Conservation (phyloP, 2,113 vertebrate genomes). For the Corvus moneduloides region DNA sequence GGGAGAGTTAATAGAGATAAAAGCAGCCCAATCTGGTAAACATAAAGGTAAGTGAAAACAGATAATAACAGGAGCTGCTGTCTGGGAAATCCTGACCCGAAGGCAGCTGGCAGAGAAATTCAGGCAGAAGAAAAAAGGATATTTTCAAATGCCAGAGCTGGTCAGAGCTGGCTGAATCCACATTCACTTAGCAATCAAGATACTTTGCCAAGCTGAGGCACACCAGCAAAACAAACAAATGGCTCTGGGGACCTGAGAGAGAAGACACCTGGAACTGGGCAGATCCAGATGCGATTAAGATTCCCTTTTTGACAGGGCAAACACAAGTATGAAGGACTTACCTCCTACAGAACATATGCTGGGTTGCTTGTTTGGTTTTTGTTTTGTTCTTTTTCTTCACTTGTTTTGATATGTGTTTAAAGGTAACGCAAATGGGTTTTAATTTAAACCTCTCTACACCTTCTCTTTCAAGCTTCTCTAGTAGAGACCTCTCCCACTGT, state of each 20-base stretch:
- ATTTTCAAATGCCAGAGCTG: slow-evolving; percentile 50
- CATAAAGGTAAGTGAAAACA: slow-evolving; percentile 40
- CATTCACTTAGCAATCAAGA: background rate
- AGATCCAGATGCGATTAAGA: background rate
- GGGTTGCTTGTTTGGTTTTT: background rate
- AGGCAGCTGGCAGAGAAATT: slow-evolving; percentile 53
- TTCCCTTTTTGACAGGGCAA: background rate
- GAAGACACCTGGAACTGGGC: slow-evolving; percentile 18
- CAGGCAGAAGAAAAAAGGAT: slow-evolving; percentile 36
- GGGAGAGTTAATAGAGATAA: slow-evolving; percentile 7
- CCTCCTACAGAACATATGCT: background rate
- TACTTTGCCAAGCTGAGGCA: background rate
- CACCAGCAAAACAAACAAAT: background rate
- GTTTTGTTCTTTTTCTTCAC: background rate
- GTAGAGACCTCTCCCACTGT: background rate
- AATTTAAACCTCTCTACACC: background rate
- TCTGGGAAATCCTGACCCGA: slow-evolving; percentile 40
- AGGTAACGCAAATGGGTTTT: background rate
- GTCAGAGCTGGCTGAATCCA: slow-evolving; percentile 49
- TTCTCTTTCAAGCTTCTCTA: background rate
- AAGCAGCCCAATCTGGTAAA: slow-evolving; percentile 37
- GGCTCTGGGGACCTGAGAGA: background rate
- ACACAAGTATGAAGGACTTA: background rate
- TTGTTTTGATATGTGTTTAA: background rate
- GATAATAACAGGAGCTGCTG: slow-evolving; percentile 44